phyloP scores from a whole-genome alignment of 1,140 invertebrate species.

The Drosophila sechellia region DNA sequence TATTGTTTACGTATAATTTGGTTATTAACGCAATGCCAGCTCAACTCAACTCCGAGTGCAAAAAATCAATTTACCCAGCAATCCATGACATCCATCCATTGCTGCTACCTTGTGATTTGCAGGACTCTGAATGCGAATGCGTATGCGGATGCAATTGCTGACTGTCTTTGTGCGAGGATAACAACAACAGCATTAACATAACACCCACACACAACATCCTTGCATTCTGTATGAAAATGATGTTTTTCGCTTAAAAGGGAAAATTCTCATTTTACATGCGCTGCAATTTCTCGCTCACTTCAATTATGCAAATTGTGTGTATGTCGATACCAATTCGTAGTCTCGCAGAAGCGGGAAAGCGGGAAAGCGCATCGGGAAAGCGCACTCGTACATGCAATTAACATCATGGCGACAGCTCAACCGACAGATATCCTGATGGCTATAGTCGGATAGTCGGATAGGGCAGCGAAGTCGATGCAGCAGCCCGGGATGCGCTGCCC shows the following conservation, averaged over 20 bases:
- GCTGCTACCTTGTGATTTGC: conserved; percentile 21
- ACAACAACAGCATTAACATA: conserved; percentile 38
- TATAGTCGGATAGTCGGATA: conserved; percentile 2
- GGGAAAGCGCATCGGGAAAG: conserved; percentile 55
- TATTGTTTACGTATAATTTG: conserved; percentile 68
- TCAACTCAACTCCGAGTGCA: conserved; percentile 48
- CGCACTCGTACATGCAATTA: conserved; percentile 77
- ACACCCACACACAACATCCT: conserved; percentile 34
- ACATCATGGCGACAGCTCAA: conserved; percentile 60
- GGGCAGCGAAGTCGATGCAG: conserved; percentile 3
- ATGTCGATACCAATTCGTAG: conserved; percentile 77
- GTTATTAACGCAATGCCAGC: conserved; percentile 54
- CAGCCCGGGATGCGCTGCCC: background rate
- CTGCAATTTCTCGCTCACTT: conserved; percentile 81
- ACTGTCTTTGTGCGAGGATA: conserved; percentile 60
- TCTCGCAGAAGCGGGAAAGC: conserved; percentile 13
- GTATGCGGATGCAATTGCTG: conserved; percentile 35
- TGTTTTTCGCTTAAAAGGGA: conserved; percentile 67
- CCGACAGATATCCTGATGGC: conserved; percentile 39
- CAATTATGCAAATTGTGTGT: conserved; percentile 81
- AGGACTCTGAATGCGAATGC: conserved; percentile 23
- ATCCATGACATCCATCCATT: conserved; percentile 41
- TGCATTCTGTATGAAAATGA: conserved; percentile 43
- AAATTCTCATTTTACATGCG: conserved; percentile 77
- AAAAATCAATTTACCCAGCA: conserved; percentile 70